phyloP scores from a whole-genome alignment of 2,113 vertebrate species.

The Calyptomena viridis region DNA sequence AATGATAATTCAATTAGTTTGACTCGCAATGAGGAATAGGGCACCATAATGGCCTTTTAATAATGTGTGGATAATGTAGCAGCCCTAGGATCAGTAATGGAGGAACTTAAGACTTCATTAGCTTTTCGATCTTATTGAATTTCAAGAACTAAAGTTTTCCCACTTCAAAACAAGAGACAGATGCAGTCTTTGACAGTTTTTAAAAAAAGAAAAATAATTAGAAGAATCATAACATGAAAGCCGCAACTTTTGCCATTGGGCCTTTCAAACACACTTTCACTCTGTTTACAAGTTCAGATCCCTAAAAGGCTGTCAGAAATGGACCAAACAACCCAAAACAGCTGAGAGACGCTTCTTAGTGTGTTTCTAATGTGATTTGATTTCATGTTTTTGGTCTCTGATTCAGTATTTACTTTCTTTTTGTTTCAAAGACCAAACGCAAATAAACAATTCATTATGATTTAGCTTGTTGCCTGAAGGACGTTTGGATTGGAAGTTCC shows the following conservation, averaged over 20 bases:
- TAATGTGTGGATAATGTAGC: neutral
- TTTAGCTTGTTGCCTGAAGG: neutral
- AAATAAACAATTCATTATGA: neutral
- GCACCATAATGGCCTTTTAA: neutral
- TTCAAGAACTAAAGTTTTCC: constrained; percentile 5
- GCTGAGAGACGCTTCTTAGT: neutral
- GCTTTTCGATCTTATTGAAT: neutral
- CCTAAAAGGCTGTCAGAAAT: neutral
- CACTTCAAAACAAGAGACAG: neutral
- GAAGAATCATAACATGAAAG: neutral
- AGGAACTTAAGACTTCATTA: neutral
- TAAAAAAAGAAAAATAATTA: neutral
- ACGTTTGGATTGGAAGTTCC: neutral
- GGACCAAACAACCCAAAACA: neutral
- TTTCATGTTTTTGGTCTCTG: neutral
- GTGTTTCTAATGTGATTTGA: neutral
- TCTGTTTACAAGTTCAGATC: neutral
- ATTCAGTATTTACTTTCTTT: neutral
- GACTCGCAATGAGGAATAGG: neutral
- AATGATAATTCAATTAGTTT: neutral
- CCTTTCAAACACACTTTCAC: neutral
- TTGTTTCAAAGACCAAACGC: neutral
- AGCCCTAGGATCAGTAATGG: neutral
- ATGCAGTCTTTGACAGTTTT: neutral
- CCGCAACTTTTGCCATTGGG: neutral